Conservation (phyloP, 2,113 vertebrate genomes). For the Nettapus auritus region DNA sequence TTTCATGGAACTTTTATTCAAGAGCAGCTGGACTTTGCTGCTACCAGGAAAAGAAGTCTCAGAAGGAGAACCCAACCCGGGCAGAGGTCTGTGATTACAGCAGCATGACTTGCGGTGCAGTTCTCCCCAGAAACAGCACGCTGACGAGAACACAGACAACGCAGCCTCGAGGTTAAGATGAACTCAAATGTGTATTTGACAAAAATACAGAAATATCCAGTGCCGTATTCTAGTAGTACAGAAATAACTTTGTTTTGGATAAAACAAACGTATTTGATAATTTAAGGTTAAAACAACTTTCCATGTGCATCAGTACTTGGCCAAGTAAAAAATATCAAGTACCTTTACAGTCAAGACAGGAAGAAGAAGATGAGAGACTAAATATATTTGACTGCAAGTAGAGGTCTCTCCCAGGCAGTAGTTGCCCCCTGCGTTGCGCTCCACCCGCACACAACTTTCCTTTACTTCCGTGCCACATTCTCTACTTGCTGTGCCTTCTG, state of each 20-base stretch:
- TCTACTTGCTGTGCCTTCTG: not conserved
- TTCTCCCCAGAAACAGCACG: not conserved
- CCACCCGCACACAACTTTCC: not conserved
- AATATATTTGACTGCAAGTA: not conserved
- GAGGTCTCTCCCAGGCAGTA: not conserved
- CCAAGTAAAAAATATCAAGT: constrained; percentile 10
- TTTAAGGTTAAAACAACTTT: constrained; percentile 33
- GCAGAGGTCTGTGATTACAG: not conserved
- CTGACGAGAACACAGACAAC: not conserved
- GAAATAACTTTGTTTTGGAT: constrained; percentile 13
- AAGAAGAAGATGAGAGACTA: not conserved
- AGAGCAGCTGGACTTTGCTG: not conserved
- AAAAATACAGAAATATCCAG: constrained; percentile 34
- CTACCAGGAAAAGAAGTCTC: not conserved
- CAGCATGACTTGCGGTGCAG: not conserved
- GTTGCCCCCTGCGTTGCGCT: not conserved
- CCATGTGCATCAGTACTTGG: not conserved
- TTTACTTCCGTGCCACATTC: not conserved
- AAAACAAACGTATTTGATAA: constrained; percentile 12
- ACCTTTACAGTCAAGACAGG: not conserved
- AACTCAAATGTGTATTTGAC: constrained; percentile 34
- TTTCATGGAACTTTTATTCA: not conserved
- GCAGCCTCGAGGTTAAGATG: not conserved
- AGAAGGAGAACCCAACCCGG: not conserved
- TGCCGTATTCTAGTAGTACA: not conserved